Evolutionary conservation across 2,888 invertebrate species (phyloP).

Genomic region (Meteorus cinctellus): DNA sequence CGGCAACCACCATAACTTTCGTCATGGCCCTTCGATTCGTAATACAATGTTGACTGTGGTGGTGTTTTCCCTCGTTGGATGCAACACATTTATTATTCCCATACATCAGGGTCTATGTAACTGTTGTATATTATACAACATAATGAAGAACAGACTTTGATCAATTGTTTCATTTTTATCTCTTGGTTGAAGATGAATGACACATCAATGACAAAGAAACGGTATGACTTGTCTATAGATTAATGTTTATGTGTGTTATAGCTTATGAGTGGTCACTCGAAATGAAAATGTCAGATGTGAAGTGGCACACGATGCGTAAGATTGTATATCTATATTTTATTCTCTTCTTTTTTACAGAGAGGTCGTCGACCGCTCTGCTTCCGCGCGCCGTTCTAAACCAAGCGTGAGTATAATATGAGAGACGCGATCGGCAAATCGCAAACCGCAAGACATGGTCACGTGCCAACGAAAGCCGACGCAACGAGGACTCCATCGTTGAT

Average conservation of each 20-base stretch:
- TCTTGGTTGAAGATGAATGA: too few relatives aligned
- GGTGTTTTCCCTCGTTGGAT: too few relatives aligned
- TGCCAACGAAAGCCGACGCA: slow-evolving; percentile 48
- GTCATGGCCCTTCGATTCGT: slow-evolving; percentile 9
- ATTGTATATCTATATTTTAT: slow-evolving; percentile 49
- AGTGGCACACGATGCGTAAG: slow-evolving; percentile 65
- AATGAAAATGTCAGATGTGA: slow-evolving; percentile 57
- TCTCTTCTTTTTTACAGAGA: slow-evolving; percentile 51
- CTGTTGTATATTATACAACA: too few relatives aligned
- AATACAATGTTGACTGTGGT: background rate
- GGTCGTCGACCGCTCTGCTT: slow-evolving; percentile 66
- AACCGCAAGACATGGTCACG: slow-evolving; percentile 55
- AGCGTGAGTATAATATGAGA: slow-evolving; percentile 36
- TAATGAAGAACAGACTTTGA: too few relatives aligned
- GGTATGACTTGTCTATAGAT: background rate
- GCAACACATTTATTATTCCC: too few relatives aligned
- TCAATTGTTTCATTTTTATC: too few relatives aligned
- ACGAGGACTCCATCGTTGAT: background rate
- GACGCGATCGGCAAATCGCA: slow-evolving; percentile 50
- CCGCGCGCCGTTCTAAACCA: slow-evolving; percentile 44
- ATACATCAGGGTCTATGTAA: too few relatives aligned
- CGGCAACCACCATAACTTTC: background rate
- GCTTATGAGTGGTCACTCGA: slow-evolving; percentile 41
- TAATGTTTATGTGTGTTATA: background rate
- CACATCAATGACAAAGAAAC: too few relatives aligned